Evolutionary conservation across 2,888 invertebrate species (phyloP), one percentile per base, ranked within the genome.

Genomic region (Ormyrus rosae): DNA sequence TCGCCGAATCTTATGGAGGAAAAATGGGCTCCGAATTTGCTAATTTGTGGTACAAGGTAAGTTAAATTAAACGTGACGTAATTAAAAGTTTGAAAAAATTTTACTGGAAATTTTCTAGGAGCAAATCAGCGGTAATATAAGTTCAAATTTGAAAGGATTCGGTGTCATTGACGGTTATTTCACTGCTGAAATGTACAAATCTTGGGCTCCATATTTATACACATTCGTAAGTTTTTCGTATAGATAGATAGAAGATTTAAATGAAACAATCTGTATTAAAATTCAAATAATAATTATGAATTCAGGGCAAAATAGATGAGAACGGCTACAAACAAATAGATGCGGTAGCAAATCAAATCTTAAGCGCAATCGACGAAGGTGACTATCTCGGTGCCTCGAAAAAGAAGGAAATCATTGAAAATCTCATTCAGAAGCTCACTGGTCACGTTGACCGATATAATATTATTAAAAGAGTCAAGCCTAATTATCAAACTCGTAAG

Each of bases 21-120:
- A 98, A 98, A 92, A 97, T 97, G 96, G 95, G 96, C 0, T 94
- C 95, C 0, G 96, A 96, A 86, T 97, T 97, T 89, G 96, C 95
- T 9, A 89, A 91, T 9, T 61, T 83, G 11, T 92, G 94, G 89
- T 88, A 91, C 75, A 91, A 93, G 90, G 94, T 94, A 87, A 84
- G 60, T 46, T 64, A 56, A 46, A n/a, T 46, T 75, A 34, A 34
- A 34, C 34, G 34, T 6, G 34, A 63, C 1, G 45, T 45, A 9
- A 4, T 46, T 10, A 45, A 64, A 63, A 63, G 34, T 48, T 50
- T n/a, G 6, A 50, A 65, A 7, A 50, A 0, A 1, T 65, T 65
- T 65, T 2, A 64, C 46, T n/a, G 7, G 9, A 13, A 0, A 34
- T 48, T 48, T 69, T 75, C 48, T 6, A 78, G 78, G 65, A 78